phyloP scores from a whole-genome alignment of 2,797 vertebrate genomes.

The Acipenser ruthenus region DNA sequence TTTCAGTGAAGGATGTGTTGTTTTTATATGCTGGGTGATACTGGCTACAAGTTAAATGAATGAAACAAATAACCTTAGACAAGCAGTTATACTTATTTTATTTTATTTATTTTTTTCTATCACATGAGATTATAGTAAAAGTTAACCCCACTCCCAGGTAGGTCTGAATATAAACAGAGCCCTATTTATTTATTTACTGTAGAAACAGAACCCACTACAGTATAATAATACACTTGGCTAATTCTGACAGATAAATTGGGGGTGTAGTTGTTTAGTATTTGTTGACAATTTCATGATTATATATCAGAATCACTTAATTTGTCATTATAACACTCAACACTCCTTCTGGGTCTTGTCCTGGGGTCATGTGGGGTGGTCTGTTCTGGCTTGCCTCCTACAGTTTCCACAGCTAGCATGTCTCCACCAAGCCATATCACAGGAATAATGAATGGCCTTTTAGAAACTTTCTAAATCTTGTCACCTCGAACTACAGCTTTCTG shows the following conservation, averaged over 20 bases:
- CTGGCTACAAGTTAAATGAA: too few species aligned
- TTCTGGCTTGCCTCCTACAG: constrained; percentile 1
- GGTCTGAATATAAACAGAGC: not conserved
- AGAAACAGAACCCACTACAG: too few species aligned
- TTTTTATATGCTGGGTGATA: too few species aligned
- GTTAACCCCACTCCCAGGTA: not conserved
- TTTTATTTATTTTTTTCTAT: not conserved
- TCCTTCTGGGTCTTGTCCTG: not conserved
- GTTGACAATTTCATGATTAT: not conserved
- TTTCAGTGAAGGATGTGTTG: too few species aligned
- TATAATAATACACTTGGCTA: not conserved
- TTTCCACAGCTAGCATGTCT: constrained; percentile 53
- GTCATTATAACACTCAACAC: constrained; percentile 1
- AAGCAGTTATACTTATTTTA: too few species aligned
- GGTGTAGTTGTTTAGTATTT: not conserved
- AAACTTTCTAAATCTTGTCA: constrained; percentile 53
- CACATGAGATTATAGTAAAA: not conserved
- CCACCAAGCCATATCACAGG: constrained; percentile 51
- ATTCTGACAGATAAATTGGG: not conserved
- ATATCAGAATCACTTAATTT: not conserved
- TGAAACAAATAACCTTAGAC: too few species aligned
- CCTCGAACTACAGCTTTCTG: constrained; percentile 33
- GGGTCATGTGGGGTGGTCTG: constrained; percentile 7
- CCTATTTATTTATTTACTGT: not conserved
- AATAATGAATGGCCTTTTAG: constrained; percentile 57